Evolutionary conservation across 2,113 vertebrate genomes (phyloP), one percentile per base, ranked within the genome.

Genomic region (Dasyornis broadbenti): DNA sequence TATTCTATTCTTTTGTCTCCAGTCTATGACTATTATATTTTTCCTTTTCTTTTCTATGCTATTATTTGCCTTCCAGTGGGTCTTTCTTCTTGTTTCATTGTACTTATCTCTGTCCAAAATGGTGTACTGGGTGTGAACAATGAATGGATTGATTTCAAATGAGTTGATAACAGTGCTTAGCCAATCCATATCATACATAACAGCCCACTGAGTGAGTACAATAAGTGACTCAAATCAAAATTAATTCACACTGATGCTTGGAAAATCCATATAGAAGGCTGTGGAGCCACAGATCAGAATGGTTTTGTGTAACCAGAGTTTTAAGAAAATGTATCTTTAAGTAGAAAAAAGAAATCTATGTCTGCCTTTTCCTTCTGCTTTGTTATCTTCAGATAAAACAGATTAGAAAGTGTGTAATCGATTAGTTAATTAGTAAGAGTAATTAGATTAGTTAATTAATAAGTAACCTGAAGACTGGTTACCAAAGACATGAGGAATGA

Each of bases 141-240:
- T 92, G 89, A 94, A 61, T 77, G 85, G 63, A 95, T 94, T 94
- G 90, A 93, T 96, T 92, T 94, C 76, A 88, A 60, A 82, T 79
- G 90, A 89, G 65, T 53, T 86, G 86, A 89, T 5, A 14, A 28
- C 40, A n/a, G 28, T n/a, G 68, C 85, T 88, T 66, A 72, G 44
- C 71, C 35, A 61, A 94, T 94, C 84, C 44, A 70, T 83, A 85
- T 82, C 40, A 19, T 18, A 50, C 33, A 11, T 56, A 95, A 75
- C 61, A 93, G 64, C 76, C 71, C 21, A 54, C 73, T 30, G 69
- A 52, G 80, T 18, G 69, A 86, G 47, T 66, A 86, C 60, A 94
- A 47, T 82, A 54, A 68, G 76, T 68, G 68, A 35, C 61, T 96
- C 69, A 87, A 89, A 86, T 77, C 24, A 90, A 94, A 92, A 90